These are phyloP conservation scores for Nothoprocta perdicaria DNA, from an alignment of 2,113 vertebrate genomes.

Conservation along the genomic window DNA sequence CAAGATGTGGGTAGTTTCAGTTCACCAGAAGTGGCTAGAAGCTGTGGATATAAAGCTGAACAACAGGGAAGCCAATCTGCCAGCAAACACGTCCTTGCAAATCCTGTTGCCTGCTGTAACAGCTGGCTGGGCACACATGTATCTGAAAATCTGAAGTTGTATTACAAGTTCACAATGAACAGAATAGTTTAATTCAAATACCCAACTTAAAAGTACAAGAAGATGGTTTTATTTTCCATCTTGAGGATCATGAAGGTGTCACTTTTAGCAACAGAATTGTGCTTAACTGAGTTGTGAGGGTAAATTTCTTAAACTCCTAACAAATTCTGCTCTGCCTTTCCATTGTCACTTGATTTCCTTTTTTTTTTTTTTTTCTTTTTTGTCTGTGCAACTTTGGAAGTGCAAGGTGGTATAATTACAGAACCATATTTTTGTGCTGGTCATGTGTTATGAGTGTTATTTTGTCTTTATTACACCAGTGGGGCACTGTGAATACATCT, in stretches of 20 bases:
- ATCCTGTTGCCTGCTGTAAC: background rate
- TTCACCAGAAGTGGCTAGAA: background rate
- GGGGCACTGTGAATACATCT: background rate
- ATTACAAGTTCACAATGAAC: background rate
- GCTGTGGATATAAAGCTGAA: background rate
- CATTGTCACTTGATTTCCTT: background rate
- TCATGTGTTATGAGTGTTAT: background rate
- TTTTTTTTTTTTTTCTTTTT: background rate
- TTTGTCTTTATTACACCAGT: background rate
- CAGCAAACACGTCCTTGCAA: background rate
- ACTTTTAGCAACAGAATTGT: background rate
- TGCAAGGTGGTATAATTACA: background rate
- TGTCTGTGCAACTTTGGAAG: background rate
- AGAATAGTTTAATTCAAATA: constrained; percentile 6
- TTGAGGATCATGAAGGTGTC: background rate
- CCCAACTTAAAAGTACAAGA: background rate
- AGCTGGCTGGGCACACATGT: background rate
- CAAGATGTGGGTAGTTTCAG: background rate
- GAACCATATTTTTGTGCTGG: background rate
- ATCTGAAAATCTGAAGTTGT: background rate
- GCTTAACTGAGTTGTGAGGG: background rate
- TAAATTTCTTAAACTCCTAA: background rate
- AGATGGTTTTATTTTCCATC: background rate
- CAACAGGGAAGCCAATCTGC: background rate
- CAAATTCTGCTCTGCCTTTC: background rate